Evolutionary conservation across 2,888 invertebrate genomes (phyloP).

Genomic region (Argyresthia albistria): DNA sequence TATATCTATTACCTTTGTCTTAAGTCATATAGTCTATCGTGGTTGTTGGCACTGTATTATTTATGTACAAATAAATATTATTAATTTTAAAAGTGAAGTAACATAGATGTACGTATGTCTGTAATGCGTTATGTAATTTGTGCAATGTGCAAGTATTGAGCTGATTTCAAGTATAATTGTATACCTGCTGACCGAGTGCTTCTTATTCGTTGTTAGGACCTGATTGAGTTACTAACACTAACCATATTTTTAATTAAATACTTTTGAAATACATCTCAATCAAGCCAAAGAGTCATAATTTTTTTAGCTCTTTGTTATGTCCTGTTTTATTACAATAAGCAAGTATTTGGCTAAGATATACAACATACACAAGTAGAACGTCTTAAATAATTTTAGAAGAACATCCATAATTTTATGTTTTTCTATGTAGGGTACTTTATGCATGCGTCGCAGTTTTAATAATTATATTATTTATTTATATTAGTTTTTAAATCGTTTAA

Average conservation of each 20-base stretch:
- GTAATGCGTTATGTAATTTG: neutral
- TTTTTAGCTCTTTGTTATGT: conserved; percentile 49
- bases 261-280: conserved; percentile 31
- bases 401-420: conserved; percentile 1
- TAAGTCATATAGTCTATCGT: conserved; percentile 61
- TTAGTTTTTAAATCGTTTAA: conserved; percentile 19
- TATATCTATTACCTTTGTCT: conserved; percentile 52
- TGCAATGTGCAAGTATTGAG: conserved; percentile 19
- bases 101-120: conserved; percentile 41
- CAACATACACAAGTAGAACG: too few relatives aligned
- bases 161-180: conserved; percentile 14
- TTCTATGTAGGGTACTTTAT: conserved; percentile 24
- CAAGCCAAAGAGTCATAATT: conserved; percentile 61
- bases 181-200: conserved; percentile 28
- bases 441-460: conserved; percentile 39
- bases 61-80: conserved; percentile 68
- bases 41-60: conserved; percentile 66
- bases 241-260: neutral
- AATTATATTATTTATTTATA: conserved; percentile 54
- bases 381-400: too few relatives aligned
- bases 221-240: neutral
- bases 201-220: conserved; percentile 13
- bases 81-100: conserved; percentile 44
- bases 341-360: neutral
- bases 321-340: neutral